These are phyloP conservation scores for Willisornis vidua DNA, from an alignment of 2,113 vertebrate genomes.

Conservation along the genomic window DNA sequence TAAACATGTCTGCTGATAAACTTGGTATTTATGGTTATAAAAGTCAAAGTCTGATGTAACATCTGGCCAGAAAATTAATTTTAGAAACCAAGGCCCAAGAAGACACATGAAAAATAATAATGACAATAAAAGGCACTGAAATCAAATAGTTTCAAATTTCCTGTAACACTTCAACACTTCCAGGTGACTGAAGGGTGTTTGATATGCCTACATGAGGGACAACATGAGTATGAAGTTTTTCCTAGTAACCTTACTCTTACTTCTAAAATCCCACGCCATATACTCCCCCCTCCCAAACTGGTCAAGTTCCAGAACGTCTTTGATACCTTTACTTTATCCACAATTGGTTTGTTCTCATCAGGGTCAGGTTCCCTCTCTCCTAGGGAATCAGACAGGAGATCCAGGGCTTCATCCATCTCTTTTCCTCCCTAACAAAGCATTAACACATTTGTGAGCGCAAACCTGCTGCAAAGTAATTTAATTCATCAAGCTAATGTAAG, in stretches of 20 bases:
- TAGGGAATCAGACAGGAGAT: conserved; percentile 75
- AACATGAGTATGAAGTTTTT: background rate
- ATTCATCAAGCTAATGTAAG: background rate
- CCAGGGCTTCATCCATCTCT: conserved; percentile 73
- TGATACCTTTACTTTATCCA: conserved; percentile 81
- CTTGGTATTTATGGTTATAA: background rate
- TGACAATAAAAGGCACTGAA: background rate
- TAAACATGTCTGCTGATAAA: background rate
- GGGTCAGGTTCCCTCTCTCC: conserved; percentile 76
- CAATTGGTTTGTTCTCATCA: conserved; percentile 73
- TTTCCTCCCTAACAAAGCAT: conserved; percentile 29
- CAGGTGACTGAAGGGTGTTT: background rate
- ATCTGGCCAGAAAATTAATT: background rate
- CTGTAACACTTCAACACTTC: background rate
- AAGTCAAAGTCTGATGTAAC: background rate
- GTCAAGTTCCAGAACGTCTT: background rate
- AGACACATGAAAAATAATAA: background rate
- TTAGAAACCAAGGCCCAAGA: background rate
- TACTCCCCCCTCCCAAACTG: accelerated
- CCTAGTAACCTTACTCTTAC: background rate
- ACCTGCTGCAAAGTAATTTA: background rate
- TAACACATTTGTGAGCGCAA: background rate
- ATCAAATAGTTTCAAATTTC: background rate
- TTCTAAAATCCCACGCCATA: background rate
- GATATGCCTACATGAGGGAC: accelerated